Conservation (phyloP, 2,797 vertebrate genomes). For the Paedocypris micromegethes region DNA sequence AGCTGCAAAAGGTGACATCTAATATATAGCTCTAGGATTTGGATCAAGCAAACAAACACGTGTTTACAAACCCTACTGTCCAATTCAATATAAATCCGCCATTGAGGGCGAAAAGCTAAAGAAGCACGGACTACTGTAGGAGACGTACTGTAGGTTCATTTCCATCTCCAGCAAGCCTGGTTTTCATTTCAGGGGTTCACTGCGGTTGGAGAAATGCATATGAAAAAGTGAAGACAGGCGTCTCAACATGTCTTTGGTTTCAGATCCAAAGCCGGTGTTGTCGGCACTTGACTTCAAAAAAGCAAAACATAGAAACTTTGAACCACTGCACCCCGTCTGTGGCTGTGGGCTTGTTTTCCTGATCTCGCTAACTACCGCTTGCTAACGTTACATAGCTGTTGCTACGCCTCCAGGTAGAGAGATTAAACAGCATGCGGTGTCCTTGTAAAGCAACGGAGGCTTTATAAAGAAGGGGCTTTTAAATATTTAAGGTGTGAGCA, state of each 20-base stretch:
- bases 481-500: constrained; percentile 73
- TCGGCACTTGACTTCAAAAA: constrained; percentile 46
- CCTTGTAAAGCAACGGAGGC: constrained; percentile 60
- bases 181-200: not conserved
- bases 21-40: constrained; percentile 70
- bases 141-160: constrained; percentile 9
- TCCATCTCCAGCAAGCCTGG: not conserved
- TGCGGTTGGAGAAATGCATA: constrained; percentile 43
- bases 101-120: constrained; percentile 50
- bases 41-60: constrained; percentile 73
- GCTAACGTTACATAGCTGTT: constrained; percentile 54
- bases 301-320: constrained; percentile 57
- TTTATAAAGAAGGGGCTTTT: constrained; percentile 65
- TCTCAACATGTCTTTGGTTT: constrained; percentile 42
- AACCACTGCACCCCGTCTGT: constrained; percentile 53
- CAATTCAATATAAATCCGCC: constrained; percentile 65
- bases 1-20: constrained; percentile 69
- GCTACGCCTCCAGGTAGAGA: constrained; percentile 68
- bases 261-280: constrained; percentile 55
- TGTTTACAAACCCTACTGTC: constrained; percentile 55
- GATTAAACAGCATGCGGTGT: constrained; percentile 67
- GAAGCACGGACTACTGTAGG: constrained; percentile 55
- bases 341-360: constrained; percentile 42
- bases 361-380: constrained; percentile 54
- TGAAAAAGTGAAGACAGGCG: constrained; percentile 42